Evolutionary conservation across 2,113 vertebrate species (phyloP).

Genomic region (Tichodroma muraria): DNA sequence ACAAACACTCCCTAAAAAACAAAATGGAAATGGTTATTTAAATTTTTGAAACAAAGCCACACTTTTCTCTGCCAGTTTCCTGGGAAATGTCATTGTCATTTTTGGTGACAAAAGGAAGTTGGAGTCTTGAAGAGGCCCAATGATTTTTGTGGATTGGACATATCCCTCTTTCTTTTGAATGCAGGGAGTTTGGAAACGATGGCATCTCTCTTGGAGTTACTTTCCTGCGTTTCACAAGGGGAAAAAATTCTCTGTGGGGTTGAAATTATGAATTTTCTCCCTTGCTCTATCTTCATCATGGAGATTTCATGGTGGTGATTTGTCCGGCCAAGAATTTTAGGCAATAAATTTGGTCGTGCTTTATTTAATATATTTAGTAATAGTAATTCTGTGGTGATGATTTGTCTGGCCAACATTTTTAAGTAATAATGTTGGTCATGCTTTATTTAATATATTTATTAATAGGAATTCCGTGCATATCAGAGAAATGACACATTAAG

Average conservation of each 20-base stretch:
- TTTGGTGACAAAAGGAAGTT: not conserved
- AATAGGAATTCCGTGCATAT: not conserved
- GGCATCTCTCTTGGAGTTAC: rapidly evolving
- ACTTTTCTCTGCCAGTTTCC: not conserved
- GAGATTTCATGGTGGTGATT: not conserved
- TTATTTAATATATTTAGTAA: not conserved
- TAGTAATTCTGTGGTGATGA: not conserved
- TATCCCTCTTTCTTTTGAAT: not conserved
- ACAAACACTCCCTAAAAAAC: not conserved
- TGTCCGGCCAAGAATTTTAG: not conserved
- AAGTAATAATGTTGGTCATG: not conserved
- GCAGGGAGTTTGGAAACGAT: not conserved
- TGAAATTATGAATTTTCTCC: not conserved
- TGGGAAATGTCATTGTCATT: not conserved
- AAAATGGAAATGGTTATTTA: not conserved
- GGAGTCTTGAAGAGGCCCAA: not conserved
- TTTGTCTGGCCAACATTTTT: not conserved
- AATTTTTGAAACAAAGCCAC: not conserved
- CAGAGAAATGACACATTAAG: not conserved
- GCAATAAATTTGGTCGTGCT: not conserved
- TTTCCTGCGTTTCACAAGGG: not conserved
- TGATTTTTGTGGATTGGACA: not conserved
- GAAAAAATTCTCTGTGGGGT: not conserved
- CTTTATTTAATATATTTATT: not conserved
- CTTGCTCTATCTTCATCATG: not conserved